phyloP scores from a whole-genome alignment of 2,113 vertebrate genomes.

The Herpailurus yagouaroundi region DNA sequence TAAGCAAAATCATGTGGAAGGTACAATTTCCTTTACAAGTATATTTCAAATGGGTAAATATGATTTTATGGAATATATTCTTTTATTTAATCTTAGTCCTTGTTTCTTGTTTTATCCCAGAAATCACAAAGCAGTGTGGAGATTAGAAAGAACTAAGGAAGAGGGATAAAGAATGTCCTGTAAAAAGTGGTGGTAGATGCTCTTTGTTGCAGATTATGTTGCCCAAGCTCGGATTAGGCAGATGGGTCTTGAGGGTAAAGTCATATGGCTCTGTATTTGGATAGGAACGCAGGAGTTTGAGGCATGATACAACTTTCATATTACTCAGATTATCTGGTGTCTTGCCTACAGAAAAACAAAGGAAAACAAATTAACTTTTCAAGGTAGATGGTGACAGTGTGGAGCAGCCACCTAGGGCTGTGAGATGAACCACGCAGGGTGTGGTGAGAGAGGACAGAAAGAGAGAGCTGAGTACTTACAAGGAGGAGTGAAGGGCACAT shows the following conservation, averaged over 20 bases:
- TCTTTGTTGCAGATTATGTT: neutral
- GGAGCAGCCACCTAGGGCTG: neutral
- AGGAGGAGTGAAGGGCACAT: neutral
- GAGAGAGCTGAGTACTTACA: neutral
- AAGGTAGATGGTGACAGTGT: neutral
- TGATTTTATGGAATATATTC: neutral
- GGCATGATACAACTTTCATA: neutral
- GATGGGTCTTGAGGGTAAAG: no score
- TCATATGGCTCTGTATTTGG: no score
- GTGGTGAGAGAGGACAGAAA: neutral
- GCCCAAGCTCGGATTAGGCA: no score
- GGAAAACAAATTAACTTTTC: neutral
- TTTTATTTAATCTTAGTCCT: neutral
- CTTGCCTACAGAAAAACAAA: neutral
- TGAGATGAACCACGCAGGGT: neutral
- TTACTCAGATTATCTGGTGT: neutral
- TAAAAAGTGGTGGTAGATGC: neutral
- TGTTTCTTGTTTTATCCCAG: neutral
- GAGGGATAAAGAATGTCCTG: neutral
- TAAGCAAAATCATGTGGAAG: slow-evolving; percentile 25
- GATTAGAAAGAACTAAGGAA: neutral
- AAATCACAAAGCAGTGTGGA: neutral
- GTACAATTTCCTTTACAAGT: neutral
- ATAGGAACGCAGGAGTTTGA: slow-evolving; percentile 30
- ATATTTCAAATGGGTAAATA: neutral